Base-by-base conservation (phyloP, 2,888 invertebrate genomes). In the Himalopsyche japonica region DNA sequence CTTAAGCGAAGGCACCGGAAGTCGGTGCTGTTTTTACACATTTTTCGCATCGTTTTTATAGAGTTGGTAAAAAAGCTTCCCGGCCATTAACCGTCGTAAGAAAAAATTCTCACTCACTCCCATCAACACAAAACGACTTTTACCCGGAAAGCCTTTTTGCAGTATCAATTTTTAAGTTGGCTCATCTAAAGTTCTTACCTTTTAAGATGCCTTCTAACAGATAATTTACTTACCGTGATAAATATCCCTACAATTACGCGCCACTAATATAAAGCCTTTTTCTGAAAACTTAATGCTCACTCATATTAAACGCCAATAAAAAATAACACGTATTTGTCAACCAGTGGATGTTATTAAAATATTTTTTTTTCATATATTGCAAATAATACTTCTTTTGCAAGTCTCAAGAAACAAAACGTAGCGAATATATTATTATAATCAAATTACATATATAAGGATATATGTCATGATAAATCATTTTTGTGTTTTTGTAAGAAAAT, bases 131-230 rank as follows among this genome's bases (percentile, higher is more conserved):
- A 24, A 24, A 78, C 27, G 64, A 82, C 37, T 32, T 20, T 24
- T 57, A 77, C 82, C 78, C 34, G 82, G 77, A 48, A 82, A 77
- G 57, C 76, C 78, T 78, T 78, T 82, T 82, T 57, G 78, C 78
- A 76, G 48, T 49, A 81, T 32, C 76, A 49, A 81, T 76, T 76
- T 81, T 30, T 48, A 81, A 57, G 57, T 24, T 10, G 57, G 57
- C 57, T 57, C 57, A 57, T 57, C 57, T 20, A 10, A 24, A 57
- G 7, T 57, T n/a, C 20, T 57, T 0, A 57, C 57, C 24, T 57
- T 57, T 57, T 57, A 57, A 20, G 57, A 24, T 57, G 24, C 57
- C 10, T 57, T 57, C 24, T 3, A 57, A 57, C 10, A 57, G 27
- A 76, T 32, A 76, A 76, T 76, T 76, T 8, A 32, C 20, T 20